Conservation (phyloP, 1,140 invertebrate genomes). For the Amyelois transitella region DNA sequence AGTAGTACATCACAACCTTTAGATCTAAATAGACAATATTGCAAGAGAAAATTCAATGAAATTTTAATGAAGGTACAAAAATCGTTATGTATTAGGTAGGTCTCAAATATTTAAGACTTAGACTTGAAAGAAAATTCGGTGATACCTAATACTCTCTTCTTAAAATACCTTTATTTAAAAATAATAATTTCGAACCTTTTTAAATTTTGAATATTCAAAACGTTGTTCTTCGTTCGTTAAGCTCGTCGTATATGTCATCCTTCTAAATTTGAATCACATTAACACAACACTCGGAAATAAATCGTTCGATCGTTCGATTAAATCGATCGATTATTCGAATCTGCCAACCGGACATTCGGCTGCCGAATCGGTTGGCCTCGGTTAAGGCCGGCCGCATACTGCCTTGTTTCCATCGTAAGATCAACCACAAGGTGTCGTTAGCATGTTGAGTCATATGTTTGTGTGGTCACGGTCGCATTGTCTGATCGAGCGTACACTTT, state of each 20-base stretch:
- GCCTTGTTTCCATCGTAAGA: neutral
- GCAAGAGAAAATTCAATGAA: too few relatives aligned
- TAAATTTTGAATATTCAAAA: neutral
- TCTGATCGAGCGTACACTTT: constrained; percentile 3
- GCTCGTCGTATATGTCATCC: neutral
- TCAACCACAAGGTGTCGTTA: neutral
- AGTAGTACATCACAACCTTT: neutral
- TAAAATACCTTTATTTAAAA: neutral
- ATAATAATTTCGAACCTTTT: neutral
- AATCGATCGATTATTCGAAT: neutral
- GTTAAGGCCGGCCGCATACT: neutral
- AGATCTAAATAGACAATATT: neutral
- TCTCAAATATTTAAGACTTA: too few relatives aligned
- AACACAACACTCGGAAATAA: neutral
- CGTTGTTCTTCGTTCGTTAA: neutral
- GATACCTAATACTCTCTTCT: too few relatives aligned
- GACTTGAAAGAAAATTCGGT: too few relatives aligned
- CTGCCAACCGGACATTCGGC: neutral
- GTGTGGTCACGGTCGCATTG: constrained; percentile 16
- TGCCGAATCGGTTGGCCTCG: neutral
- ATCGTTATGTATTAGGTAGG: too few relatives aligned
- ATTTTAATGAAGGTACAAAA: too few relatives aligned
- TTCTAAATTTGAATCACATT: neutral
- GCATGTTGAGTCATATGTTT: constrained; percentile 6
- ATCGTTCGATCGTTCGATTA: neutral